These are phyloP conservation scores for Gallinago solitaria DNA, from an alignment of 2,797 vertebrate genomes.

Conservation along the genomic window DNA sequence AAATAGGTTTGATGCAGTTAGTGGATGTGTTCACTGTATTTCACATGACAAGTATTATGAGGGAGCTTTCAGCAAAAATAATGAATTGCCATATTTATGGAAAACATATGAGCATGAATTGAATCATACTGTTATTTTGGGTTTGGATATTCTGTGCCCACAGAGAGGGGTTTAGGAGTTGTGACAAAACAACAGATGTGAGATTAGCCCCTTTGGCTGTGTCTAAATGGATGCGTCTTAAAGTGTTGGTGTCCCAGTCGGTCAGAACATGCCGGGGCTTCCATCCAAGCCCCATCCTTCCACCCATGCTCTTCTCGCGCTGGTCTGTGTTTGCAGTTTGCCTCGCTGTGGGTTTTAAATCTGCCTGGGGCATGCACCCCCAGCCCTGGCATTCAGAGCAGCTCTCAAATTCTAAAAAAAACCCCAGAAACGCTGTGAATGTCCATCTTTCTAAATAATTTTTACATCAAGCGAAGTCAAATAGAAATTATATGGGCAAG, in stretches of 20 bases:
- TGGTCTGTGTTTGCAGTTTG: neutral
- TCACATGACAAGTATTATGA: neutral
- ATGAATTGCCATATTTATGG: constrained; percentile 43
- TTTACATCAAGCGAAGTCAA: neutral
- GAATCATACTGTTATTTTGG: constrained; percentile 54
- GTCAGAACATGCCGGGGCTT: neutral
- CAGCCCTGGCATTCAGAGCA: neutral
- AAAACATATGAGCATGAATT: constrained; percentile 39
- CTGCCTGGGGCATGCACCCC: neutral
- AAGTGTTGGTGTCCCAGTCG: constrained; percentile 23
- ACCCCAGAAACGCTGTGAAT: neutral
- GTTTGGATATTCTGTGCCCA: constrained; percentile 30
- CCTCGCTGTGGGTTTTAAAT: neutral
- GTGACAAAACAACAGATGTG: constrained; percentile 64
- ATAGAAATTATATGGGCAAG: neutral
- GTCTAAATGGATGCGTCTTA: neutral
- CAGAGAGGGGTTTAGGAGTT: constrained; percentile 45
- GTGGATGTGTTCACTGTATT: neutral
- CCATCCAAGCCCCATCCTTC: neutral
- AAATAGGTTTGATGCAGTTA: neutral
- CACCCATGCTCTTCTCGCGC: neutral
- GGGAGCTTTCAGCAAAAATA: neutral
- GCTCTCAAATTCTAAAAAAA: neutral
- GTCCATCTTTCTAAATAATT: neutral
- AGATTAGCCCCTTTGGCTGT: constrained; percentile 56